Evolutionary conservation across 2,888 invertebrate species (phyloP).

Genomic region (Erynnis tages): DNA sequence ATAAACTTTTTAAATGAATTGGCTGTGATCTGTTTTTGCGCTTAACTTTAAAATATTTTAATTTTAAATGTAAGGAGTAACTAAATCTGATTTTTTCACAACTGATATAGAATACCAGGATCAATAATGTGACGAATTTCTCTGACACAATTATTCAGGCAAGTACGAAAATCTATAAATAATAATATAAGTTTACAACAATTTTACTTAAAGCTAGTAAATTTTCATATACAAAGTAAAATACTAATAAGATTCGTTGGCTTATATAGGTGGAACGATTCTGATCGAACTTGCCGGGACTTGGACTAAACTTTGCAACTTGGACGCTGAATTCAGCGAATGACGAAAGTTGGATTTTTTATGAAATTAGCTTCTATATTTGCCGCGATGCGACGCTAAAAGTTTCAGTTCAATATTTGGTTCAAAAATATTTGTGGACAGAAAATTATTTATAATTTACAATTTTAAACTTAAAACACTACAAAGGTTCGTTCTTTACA

Average conservation of each 20-base stretch:
- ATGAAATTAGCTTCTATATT: slow-evolving; percentile 23
- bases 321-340: slow-evolving; percentile 22
- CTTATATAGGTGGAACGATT: slow-evolving; percentile 21
- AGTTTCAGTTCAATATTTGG: slow-evolving; percentile 7
- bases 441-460: neutral
- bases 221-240: slow-evolving; percentile 2
- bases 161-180: too few relatives aligned
- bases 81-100: too few relatives aligned
- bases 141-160: too few relatives aligned
- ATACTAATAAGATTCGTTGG: slow-evolving; percentile 21
- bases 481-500: too few relatives aligned
- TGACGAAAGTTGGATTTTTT: slow-evolving; percentile 27
- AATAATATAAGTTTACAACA: too few relatives aligned
- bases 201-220: too few relatives aligned
- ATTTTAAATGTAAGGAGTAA: too few relatives aligned
- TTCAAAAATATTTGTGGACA: slow-evolving; percentile 1
- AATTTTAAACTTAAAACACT: too few relatives aligned
- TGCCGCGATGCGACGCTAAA: slow-evolving; percentile 9
- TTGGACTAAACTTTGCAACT: slow-evolving; percentile 17
- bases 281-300: slow-evolving; percentile 20
- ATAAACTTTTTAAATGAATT: neutral
- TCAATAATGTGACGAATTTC: too few relatives aligned
- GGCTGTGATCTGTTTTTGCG: neutral
- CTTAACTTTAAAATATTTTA: too few relatives aligned
- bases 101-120: too few relatives aligned